Evolutionary conservation across 2,113 vertebrate genomes (phyloP), one percentile per base, ranked within the genome.

Genomic region (Alexandromys fortis): DNA sequence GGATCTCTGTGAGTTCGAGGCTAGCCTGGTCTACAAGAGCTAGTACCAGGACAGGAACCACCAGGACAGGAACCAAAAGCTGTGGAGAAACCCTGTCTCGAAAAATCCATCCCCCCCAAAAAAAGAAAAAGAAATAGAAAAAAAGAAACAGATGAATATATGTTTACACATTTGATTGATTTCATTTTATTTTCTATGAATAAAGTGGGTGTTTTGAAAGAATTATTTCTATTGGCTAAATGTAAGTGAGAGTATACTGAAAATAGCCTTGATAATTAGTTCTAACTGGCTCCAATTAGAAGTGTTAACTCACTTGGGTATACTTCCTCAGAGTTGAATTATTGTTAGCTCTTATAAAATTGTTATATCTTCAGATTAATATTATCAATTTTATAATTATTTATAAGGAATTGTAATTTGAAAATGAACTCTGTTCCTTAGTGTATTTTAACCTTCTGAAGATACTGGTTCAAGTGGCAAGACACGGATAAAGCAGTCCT

Each of bases 371-470:
- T 91, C 85, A n/a, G 9, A 47, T 93, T 93, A 58, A 6, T 17
- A 45, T 93, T 55, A 47, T 38, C 42, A 81, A 1, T 78, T 11
- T 85, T 12, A 78, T n/a, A 68, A 9, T 86, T 85, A 73, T 16
- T 67, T 89, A 30, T 21, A 92, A 94, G 85, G 58, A 38, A 77
- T 58, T 81, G 28, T 17, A 86, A 67, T 72, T 89, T 85, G 7
- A 89, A 93, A 92, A 58, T 49, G 70, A 61, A 10, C 19, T 91
- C 0, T 82, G 2, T 30, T 81, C n/a, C 6, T 86, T 1, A 28
- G 13, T 58, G 1, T 21, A 55, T 82, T 96, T 96, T 94, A 73
- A 73, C n/a, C 47, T 91, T 94, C 26, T 35, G 63, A 22, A 77
- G 30, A 28, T 81, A 91, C 9, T 77, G 35, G 95, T 89, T 79